Conservation (phyloP, 2,797 vertebrate species). For the Labeo calbasu region DNA sequence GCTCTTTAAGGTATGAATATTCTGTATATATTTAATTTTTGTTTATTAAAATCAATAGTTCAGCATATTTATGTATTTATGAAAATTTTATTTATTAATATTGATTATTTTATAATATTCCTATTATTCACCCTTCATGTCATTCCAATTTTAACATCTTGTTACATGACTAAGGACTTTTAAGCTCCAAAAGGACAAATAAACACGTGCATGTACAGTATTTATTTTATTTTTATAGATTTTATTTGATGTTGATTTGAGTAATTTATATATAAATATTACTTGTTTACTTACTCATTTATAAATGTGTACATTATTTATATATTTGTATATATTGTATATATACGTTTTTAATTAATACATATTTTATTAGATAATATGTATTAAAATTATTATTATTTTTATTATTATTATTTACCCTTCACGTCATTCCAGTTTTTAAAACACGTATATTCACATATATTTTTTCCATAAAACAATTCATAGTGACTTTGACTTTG, state of each 20-base stretch:
- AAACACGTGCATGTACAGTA: background rate
- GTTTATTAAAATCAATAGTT: background rate
- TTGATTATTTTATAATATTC: background rate
- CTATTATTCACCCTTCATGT: background rate
- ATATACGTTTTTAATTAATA: too few relatives aligned
- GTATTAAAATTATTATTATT: background rate
- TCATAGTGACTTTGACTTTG: too few relatives aligned
- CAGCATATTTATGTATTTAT: background rate
- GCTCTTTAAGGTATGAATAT: background rate
- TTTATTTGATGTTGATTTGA: background rate
- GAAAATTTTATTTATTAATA: background rate
- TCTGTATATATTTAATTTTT: background rate
- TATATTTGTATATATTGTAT: too few relatives aligned
- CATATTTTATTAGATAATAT: background rate
- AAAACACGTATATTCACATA: background rate
- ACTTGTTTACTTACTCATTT: background rate
- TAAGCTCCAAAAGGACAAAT: background rate
- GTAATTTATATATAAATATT: background rate
- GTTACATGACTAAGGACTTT: background rate
- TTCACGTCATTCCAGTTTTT: background rate
- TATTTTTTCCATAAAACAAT: background rate
- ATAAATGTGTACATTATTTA: background rate
- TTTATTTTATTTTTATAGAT: too few relatives aligned
- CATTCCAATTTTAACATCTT: background rate
- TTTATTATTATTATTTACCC: background rate